Evolutionary conservation across 1,140 invertebrate species (phyloP).

Genomic region (Drosophila tropicalis): DNA sequence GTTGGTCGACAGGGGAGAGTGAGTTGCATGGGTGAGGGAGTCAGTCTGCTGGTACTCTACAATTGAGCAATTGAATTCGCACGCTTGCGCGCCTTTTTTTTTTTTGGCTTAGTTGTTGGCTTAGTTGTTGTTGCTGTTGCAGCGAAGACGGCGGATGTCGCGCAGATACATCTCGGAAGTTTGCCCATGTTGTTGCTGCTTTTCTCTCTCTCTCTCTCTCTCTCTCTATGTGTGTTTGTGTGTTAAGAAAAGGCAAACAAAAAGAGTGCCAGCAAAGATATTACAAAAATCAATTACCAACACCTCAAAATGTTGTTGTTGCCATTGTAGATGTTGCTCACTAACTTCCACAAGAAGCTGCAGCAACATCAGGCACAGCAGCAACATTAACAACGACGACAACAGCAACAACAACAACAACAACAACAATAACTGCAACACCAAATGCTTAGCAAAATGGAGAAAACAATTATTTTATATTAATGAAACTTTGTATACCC

Average conservation of each 20-base stretch:
- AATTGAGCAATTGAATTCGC: constrained; percentile 82
- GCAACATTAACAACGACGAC: constrained; percentile 69
- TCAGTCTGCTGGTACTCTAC: constrained; percentile 36
- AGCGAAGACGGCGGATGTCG: constrained; percentile 66
- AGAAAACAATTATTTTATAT: neutral
- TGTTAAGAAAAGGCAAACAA: constrained; percentile 69
- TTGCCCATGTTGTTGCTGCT: constrained; percentile 45
- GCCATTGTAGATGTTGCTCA: constrained; percentile 52
- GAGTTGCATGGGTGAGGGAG: constrained; percentile 4
- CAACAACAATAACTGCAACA: constrained; percentile 19
- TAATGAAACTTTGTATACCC: constrained; percentile 31
- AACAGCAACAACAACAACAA: constrained; percentile 31
- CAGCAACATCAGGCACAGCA: constrained; percentile 50
- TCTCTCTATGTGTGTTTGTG: neutral
- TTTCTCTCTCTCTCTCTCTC: neutral
- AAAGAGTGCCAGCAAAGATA: constrained; percentile 75
- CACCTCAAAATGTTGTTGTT: constrained; percentile 76
- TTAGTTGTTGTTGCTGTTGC: constrained; percentile 30
- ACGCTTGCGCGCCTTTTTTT: constrained; percentile 80
- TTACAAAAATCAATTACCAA: constrained; percentile 82
- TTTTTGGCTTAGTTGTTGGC: constrained; percentile 18
- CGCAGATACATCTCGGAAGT: constrained; percentile 79
- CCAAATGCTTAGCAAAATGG: neutral
- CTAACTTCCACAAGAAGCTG: constrained; percentile 33
- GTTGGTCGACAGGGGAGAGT: neutral